Evolutionary conservation across 1,140 invertebrate genomes (phyloP), one percentile per base, ranked within the genome.

Genomic region (Harpegnathos saltator): DNA sequence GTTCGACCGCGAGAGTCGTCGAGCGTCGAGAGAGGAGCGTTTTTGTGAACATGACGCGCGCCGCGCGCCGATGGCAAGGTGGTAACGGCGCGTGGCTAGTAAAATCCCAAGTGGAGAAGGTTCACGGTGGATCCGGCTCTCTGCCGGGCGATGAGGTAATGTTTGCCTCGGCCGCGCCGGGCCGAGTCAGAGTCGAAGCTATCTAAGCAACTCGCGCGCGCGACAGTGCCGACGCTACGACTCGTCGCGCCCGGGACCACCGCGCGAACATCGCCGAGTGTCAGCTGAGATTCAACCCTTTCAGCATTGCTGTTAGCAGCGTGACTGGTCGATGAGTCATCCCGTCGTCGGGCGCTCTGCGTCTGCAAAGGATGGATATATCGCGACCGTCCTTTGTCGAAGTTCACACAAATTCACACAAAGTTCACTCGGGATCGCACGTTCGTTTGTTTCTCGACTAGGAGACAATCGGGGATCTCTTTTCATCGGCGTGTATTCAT

Each of bases 121-220:
- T 89, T 89, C 71, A 77, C 63, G 87, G 81, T 83, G 85, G 88
- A 89, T 89, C 88, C 85, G 84, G 88, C 88, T 89, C 88, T 89
- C 84, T 86, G 83, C 63, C 73, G 38, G 88, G 83, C 85, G 89
- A 89, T 89, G 89, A 89, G 88, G 88, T 89, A 89, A 89, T 80
- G 75, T 80, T 80, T 80, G 75, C 75, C 52, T 56, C 75, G 75
- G 48, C n/a, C n/a, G n/a, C n/a, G n/a, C n/a, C 44, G 29, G n/a
- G 24, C 44, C 44, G 44, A 68, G 62, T 26, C 50, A 62, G 66
- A 54, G 48, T 58, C 63, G 33, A 69, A 78, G 83, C 77, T 88
- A 88, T 87, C 87, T 78, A 85, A 69, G 59, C 71, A 66, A 80
- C 83, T 84, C 72, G 66, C 54, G 33, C 72, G 66, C 54, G 33